A percentile compares a stretch with the other conserved stretches of the same genome.
Evolutionary conservation across 1,140 invertebrate genomes (phyloP).

Genomic region (Nasonia longicornis): DNA sequence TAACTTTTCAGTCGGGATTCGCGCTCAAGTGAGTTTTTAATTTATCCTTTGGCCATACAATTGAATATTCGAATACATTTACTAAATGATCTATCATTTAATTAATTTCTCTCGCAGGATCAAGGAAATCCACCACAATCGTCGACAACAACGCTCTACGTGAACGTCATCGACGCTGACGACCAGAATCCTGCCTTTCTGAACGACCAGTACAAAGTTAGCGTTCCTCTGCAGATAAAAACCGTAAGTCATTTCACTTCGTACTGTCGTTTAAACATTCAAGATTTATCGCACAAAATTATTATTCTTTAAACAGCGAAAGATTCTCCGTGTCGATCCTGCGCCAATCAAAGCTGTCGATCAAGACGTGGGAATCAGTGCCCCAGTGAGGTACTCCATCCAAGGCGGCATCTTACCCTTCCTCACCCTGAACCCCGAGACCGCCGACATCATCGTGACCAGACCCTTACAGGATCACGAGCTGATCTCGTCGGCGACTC

Average conservation of each 20-base stretch:
- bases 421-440: slow-evolving; percentile 71
- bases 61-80: not conserved
- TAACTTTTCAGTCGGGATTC: slow-evolving; percentile 83
- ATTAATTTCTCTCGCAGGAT: slow-evolving; percentile 69
- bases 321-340: slow-evolving; percentile 71
- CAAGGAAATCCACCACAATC: slow-evolving; percentile 83
- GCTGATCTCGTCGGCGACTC: slow-evolving; percentile 76
- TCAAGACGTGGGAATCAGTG: slow-evolving; percentile 84
- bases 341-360: slow-evolving; percentile 79
- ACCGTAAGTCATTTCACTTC: slow-evolving; percentile 65
- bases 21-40: slow-evolving; percentile 73
- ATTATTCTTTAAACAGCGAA: slow-evolving; percentile 68
- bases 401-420: slow-evolving; percentile 67
- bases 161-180: slow-evolving; percentile 89
- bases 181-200: slow-evolving; percentile 91
- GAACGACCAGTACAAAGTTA: slow-evolving; percentile 81
- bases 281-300: not conserved
- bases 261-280: too few species aligned
- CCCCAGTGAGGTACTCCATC: slow-evolving; percentile 78
- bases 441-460: slow-evolving; percentile 73
- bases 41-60: not conserved
- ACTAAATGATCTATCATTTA: not conserved
- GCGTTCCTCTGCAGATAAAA: slow-evolving; percentile 74
- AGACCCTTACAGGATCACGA: slow-evolving; percentile 74
- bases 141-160: slow-evolving; percentile 80